Evolutionary conservation across 1,140 invertebrate genomes (phyloP).

Genomic region (Neodiprion pinetum): DNA sequence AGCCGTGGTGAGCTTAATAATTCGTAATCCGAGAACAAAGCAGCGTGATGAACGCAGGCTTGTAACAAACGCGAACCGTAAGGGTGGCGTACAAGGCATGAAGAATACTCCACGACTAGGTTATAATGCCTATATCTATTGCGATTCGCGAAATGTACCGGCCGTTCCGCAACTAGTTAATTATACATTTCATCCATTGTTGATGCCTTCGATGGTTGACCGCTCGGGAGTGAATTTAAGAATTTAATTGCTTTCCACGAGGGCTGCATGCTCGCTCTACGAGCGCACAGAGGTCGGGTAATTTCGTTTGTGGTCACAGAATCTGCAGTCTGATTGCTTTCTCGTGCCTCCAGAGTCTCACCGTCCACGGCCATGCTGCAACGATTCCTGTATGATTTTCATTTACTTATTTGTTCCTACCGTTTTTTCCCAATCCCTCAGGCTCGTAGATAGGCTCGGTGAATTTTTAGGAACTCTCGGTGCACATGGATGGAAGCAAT

Average conservation of each 20-base stretch:
- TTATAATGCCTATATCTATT: background rate
- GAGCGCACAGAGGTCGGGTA: background rate
- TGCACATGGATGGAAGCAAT: too few species aligned
- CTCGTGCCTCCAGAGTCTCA: too few species aligned
- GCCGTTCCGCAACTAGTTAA: too few species aligned
- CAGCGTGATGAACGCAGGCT: background rate
- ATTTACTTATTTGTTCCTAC: too few species aligned
- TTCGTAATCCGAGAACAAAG: constrained; percentile 7
- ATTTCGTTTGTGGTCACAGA: background rate
- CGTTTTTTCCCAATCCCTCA: too few species aligned
- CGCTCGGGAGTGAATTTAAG: background rate
- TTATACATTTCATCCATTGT: background rate
- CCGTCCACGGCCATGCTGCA: too few species aligned
- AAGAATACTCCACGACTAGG: background rate
- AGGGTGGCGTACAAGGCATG: background rate
- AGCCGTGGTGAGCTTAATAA: background rate
- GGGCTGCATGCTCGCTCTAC: background rate
- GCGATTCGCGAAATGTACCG: background rate
- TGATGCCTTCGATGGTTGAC: background rate
- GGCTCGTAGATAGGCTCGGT: too few species aligned
- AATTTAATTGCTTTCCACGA: constrained; percentile 5
- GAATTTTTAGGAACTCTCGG: too few species aligned
- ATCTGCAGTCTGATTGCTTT: background rate
- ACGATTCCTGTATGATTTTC: too few species aligned
- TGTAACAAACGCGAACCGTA: constrained; percentile 4